phyloP scores from a whole-genome alignment of 2,113 vertebrate species.

The Tamias sibiricus region DNA sequence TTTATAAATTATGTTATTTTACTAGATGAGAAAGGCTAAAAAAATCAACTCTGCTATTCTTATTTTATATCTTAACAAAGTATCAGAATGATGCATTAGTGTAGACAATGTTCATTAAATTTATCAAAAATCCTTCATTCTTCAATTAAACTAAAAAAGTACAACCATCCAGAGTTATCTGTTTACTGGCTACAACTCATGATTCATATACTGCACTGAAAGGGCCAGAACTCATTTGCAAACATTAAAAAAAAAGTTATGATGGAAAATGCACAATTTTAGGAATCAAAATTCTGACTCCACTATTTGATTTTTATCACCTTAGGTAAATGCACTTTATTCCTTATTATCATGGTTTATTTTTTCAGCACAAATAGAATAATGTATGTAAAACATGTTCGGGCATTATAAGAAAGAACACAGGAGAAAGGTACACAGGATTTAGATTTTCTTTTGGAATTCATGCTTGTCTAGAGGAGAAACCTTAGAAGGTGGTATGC shows the following conservation, averaged over 20 bases:
- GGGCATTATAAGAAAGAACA: background rate
- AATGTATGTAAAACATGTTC: background rate
- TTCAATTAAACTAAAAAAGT: background rate
- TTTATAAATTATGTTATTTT: background rate
- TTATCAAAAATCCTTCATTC: background rate
- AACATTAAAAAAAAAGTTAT: background rate
- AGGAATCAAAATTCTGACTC: background rate
- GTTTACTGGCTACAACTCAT: background rate
- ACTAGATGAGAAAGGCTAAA: background rate
- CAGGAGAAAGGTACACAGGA: background rate
- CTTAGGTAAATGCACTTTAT: background rate
- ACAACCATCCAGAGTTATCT: background rate
- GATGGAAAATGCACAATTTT: background rate
- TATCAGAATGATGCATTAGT: background rate
- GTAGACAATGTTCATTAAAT: background rate
- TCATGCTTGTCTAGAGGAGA: rapidly evolving
- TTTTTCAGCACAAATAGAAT: background rate
- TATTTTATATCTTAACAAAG: background rate
- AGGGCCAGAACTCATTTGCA: background rate
- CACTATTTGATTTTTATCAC: background rate
- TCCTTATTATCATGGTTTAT: background rate
- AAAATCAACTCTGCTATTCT: background rate
- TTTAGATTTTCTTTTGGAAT: background rate
- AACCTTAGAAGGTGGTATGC: background rate
- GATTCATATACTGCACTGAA: background rate